These are phyloP conservation scores for Diadromus collaris DNA, from an alignment of 2,888 invertebrate genomes.

Conservation along the genomic window DNA sequence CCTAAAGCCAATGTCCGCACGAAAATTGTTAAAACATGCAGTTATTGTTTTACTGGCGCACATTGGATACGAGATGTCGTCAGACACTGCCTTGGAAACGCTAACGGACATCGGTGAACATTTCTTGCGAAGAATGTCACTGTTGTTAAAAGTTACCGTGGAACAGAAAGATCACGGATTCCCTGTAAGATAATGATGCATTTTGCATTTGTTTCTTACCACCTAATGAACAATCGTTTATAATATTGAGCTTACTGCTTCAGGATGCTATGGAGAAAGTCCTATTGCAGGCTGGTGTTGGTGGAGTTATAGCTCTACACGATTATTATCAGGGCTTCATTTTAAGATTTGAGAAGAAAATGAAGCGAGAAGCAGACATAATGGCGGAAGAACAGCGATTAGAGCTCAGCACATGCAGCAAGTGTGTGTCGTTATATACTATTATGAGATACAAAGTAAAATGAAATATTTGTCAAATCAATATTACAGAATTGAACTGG, in stretches of 20 bases:
- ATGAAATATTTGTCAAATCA: slow-evolving; percentile 2
- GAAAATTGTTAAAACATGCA: slow-evolving; percentile 79
- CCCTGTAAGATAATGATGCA: slow-evolving; percentile 78
- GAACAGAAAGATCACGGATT: slow-evolving; percentile 82
- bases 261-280: slow-evolving; percentile 84
- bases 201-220: slow-evolving; percentile 6
- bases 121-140: slow-evolving; percentile 80
- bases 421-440: slow-evolving; percentile 57
- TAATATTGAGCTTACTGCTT: slow-evolving; percentile 52
- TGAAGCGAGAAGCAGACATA: slow-evolving; percentile 72
- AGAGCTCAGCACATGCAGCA: slow-evolving; percentile 71
- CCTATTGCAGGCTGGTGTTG: slow-evolving; percentile 83
- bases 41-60: slow-evolving; percentile 81
- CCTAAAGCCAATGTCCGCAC: slow-evolving; percentile 72
- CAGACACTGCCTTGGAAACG: slow-evolving; percentile 80
- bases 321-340: slow-evolving; percentile 82
- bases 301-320: slow-evolving; percentile 82
- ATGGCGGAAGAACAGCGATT: slow-evolving; percentile 74
- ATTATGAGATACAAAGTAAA: neutral
- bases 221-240: slow-evolving; percentile 3
- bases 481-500: slow-evolving; percentile 74
- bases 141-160: slow-evolving; percentile 81
- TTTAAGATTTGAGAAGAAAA: slow-evolving; percentile 73
- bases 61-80: slow-evolving; percentile 81
- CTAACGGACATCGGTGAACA: slow-evolving; percentile 81